Base-by-base conservation (phyloP, 1,140 invertebrate genomes). In the Amyelois transitella region DNA sequence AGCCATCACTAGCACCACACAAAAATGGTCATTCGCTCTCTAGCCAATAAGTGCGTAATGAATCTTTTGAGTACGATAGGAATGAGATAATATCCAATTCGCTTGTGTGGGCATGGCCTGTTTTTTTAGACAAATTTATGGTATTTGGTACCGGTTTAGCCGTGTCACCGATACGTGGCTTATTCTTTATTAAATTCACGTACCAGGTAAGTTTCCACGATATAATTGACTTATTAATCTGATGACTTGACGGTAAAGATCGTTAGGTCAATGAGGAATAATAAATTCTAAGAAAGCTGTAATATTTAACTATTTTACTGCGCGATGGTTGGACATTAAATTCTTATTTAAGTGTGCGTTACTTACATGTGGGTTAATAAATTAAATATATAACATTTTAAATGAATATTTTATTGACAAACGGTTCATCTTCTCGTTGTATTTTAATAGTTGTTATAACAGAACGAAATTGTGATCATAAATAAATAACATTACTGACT, bases 11-110 rank as follows among this genome's bases (percentile, higher is more conserved):
- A 67, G 20, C 43, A 8, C 22, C 62, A 69, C 65, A 78, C 74
- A 75, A 76, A 85, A 81, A 81, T 84, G 74, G 72, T 77, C 74
- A 77, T 82, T 72, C 77, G 69, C 64, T 73, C 66, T 82, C 77
- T 85, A 80, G 72, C 77, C 80, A 81, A 86, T 83, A 78, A 77
- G 69, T 77, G 70, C 72, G 80, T 81, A 86, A 86, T 86, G 81
- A 83, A 82, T 83, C 75, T 74, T 69, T 64, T 70, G 72, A 79
- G 78, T 82, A 82, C 81, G 64, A 56, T 70, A 66, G 62, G 67
- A 73, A 77, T 75, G 72, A 76, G 72, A 83, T 83, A 83, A 84
- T 75, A 73, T 69, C 78, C 61, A 72, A 79, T 81, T 77, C 68
- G 66, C 63, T 60, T 66, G 77, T 75, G 76, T 84, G 81, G 76